A percentile compares a stretch with the other conserved stretches of the same genome.
Evolutionary conservation across 2,113 vertebrate species (phyloP).

Genomic region (Redunca redunca): DNA sequence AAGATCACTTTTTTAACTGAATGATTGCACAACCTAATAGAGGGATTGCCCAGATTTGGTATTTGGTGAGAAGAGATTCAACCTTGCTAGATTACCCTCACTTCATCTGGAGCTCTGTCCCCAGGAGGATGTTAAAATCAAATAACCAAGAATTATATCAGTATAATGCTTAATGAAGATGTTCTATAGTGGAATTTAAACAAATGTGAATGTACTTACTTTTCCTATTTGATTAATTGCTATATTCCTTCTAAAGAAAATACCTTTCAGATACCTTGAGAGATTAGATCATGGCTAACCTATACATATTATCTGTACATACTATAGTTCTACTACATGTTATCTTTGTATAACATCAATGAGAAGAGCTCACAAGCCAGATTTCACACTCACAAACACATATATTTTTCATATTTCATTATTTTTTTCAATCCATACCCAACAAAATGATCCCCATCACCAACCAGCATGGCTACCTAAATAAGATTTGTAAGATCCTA

Average conservation of each 20-base stretch:
- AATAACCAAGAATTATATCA: neutral
- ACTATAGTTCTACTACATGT: neutral
- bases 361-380: neutral
- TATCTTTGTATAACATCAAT: constrained; percentile 14
- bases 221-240: neutral
- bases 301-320: neutral
- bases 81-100: neutral
- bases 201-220: neutral
- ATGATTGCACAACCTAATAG: neutral
- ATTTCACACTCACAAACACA: constrained; percentile 4
- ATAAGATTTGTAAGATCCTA: neutral
- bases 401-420: neutral
- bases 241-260: constrained; percentile 32
- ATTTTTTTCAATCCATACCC: neutral
- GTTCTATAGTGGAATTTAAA: constrained; percentile 38
- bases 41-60: neutral
- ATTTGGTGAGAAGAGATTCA: neutral
- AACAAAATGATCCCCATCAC: neutral
- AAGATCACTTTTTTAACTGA: neutral
- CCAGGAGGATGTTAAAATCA: neutral
- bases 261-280: neutral
- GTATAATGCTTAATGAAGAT: neutral
- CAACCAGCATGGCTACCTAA: neutral
- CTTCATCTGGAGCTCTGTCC: neutral
- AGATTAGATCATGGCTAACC: neutral